Conservation (phyloP, 2,797 vertebrate species). For the Poeciliopsis presidionis region DNA sequence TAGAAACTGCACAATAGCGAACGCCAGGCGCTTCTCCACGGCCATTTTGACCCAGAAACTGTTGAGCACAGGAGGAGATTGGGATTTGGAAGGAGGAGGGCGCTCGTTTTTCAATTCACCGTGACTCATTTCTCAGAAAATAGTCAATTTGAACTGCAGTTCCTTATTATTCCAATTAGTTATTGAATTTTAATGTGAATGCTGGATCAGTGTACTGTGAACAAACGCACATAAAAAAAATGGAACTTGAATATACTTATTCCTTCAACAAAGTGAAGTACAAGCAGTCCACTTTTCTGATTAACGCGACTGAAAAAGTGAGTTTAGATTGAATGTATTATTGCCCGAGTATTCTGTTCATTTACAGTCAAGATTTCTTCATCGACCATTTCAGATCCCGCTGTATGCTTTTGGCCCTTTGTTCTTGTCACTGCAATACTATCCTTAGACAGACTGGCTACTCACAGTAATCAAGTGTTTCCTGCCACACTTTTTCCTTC, state of each 20-base stretch:
- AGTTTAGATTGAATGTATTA: background rate
- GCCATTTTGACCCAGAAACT: constrained; percentile 85
- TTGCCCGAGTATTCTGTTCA: background rate
- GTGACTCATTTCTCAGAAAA: background rate
- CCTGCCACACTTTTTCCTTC: too few relatives aligned
- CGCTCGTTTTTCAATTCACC: constrained; percentile 15
- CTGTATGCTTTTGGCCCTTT: background rate
- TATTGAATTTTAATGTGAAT: background rate
- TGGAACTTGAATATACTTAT: background rate
- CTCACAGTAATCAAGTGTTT: too few relatives aligned
- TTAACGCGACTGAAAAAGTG: background rate
- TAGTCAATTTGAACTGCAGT: background rate
- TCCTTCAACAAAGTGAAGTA: too few relatives aligned
- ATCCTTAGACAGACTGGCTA: background rate
- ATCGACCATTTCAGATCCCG: background rate
- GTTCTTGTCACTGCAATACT: too few relatives aligned
- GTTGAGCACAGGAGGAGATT: constrained; percentile 24
- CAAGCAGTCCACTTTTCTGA: background rate
- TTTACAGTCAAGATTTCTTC: background rate
- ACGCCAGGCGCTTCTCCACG: constrained; percentile 92
- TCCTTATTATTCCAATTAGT: background rate
- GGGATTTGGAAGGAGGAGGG: constrained; percentile 12
- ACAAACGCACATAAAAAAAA: background rate
- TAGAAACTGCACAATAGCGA: constrained; percentile 95
- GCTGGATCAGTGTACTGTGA: background rate